Percentiles rank a stretch among this genome's conserved stretches.
These are phyloP conservation scores for Branchipolynoe longqiensis DNA, from an alignment of 2,888 invertebrate species.

Conservation along the genomic window DNA sequence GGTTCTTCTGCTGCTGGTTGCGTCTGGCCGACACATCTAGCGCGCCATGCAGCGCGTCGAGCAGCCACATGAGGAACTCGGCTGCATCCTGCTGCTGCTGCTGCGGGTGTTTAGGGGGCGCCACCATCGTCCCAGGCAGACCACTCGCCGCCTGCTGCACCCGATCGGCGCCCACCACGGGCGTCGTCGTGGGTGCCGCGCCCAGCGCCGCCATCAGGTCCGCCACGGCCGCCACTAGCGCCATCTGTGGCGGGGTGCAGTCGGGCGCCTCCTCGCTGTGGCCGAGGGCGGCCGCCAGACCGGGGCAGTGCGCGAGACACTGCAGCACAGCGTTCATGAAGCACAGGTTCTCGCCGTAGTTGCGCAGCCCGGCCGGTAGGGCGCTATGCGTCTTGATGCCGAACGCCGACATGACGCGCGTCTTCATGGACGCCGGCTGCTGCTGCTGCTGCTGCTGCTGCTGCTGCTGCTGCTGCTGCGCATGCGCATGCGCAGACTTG, in stretches of 20 bases:
- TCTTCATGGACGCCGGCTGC: slow-evolving; percentile 30
- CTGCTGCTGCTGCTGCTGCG: background rate
- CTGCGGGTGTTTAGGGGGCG: slow-evolving; percentile 67
- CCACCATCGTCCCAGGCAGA: slow-evolving; percentile 70
- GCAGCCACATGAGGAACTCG: slow-evolving; percentile 79
- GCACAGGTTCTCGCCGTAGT: slow-evolving; percentile 78
- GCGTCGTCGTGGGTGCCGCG: background rate
- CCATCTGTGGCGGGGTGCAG: background rate
- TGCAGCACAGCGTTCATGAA: slow-evolving; percentile 80
- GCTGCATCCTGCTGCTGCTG: slow-evolving; percentile 73
- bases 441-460: no score
- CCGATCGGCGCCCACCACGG: slow-evolving; percentile 68
- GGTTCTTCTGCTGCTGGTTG: background rate
- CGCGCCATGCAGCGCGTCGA: slow-evolving; percentile 73
- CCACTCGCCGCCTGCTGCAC: slow-evolving; percentile 72
- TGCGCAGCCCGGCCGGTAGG: slow-evolving; percentile 72
- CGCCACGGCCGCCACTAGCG: slow-evolving; percentile 14
- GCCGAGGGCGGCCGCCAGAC: slow-evolving; percentile 70
- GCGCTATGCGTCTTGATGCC: slow-evolving; percentile 51
- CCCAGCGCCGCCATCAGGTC: background rate
- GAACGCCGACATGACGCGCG: slow-evolving; percentile 57
- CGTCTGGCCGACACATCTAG: slow-evolving; percentile 68
- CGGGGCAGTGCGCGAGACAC: slow-evolving; percentile 77
- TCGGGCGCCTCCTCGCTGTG: slow-evolving; percentile 30
- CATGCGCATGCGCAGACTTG: background rate